Evolutionary conservation across 2,888 invertebrate species (phyloP), one percentile per base, ranked within the genome.

Genomic region (Lithosia quadra): DNA sequence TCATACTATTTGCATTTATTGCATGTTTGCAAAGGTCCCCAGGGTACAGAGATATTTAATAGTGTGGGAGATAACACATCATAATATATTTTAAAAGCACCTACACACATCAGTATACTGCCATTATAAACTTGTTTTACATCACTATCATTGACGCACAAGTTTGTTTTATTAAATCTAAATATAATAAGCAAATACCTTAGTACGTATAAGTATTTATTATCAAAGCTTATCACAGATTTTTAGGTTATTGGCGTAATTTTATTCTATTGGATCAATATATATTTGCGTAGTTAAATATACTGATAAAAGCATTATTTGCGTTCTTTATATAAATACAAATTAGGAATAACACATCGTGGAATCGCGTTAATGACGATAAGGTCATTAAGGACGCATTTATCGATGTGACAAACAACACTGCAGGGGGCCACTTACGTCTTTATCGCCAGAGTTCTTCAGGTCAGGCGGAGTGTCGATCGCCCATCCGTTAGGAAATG

Each of bases 381-480:
- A 84, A 88, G 90, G 90, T 89, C 88, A 88, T 68, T 84, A 85
- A 88, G 89, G 88, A 86, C 88, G 76, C 76, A 74, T 89, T 59
- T 92, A 92, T 89, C 89, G 72, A 70, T 66, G 60, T 89, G 85
- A 93, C 89, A 93, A 94, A 94, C 92, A 93, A 92, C 87, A 88
- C 82, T 81, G 90, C 93, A 91, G 94, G 94, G 94, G 94, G 87
- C 88, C 89, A 89, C 94, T 94, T 93, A 94, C 94, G 79, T 92
- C 91, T 83, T 88, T 93, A 93, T 94, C 93, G 65, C 77, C 81
- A 67, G 89, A 80, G 83, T 81, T 87, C 84, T 86, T 86, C 82
- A 88, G 93, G 92, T 94, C 94, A 71, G 94, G 94, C 85, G 89
- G 86, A 72, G 92, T 86, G 62, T 95, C 94, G 80, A 92, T 92